phyloP scores from a whole-genome alignment of 2,888 invertebrate genomes.

The Drosophila subquinaria region DNA sequence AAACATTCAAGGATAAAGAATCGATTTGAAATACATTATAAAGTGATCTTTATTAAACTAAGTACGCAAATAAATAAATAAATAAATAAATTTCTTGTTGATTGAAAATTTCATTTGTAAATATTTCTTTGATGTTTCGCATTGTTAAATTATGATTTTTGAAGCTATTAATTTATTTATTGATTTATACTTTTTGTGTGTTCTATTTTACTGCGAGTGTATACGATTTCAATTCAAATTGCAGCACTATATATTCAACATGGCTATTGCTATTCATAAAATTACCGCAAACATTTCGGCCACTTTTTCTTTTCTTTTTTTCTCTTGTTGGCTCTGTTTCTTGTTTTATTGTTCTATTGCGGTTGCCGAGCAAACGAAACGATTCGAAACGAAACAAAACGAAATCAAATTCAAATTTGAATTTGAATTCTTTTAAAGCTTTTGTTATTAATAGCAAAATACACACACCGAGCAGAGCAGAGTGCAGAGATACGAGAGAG shows the following conservation, averaged over 20 bases:
- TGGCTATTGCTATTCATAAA: conserved; percentile 43
- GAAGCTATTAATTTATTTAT: conserved; percentile 14
- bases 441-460: conserved; percentile 83
- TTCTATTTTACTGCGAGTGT: conserved; percentile 15
- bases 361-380: conserved; percentile 65
- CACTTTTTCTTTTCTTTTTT: conserved; percentile 31
- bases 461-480: conserved; percentile 70
- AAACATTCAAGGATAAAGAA: background rate
- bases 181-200: conserved; percentile 2
- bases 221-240: conserved; percentile 27
- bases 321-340: conserved; percentile 35
- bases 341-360: conserved; percentile 72
- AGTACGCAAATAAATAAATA: conserved; percentile 1
- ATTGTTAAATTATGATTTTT: conserved; percentile 9
- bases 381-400: conserved; percentile 52
- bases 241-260: conserved; percentile 27
- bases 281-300: conserved; percentile 61
- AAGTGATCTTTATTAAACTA: background rate
- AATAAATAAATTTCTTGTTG: background rate
- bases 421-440: conserved; percentile 77
- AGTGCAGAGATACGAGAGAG: background rate
- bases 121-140: conserved; percentile 20
- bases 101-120: conserved; percentile 2
- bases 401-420: conserved; percentile 42
- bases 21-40: background rate